phyloP scores from a whole-genome alignment of 2,113 vertebrate genomes.

The Petrocephalus microphthalmus region DNA sequence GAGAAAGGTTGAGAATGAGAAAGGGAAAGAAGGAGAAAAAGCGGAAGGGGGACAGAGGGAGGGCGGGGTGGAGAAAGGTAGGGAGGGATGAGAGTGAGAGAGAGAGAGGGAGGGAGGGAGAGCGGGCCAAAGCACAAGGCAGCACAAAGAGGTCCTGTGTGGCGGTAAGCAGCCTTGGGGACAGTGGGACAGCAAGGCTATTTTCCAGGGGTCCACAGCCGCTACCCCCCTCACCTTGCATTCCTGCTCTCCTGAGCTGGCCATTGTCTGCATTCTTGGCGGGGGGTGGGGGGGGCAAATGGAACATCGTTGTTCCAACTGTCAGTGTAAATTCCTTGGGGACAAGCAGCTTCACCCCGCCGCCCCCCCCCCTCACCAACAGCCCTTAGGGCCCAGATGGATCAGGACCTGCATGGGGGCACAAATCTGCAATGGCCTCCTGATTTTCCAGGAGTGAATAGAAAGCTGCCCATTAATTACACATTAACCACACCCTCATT shows the following conservation, averaged over 20 bases:
- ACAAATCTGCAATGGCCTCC: too few species aligned
- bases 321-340: not conserved
- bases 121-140: constrained; percentile 20
- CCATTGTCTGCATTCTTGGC: constrained; percentile 16
- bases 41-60: constrained; percentile 35
- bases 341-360: not conserved
- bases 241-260: constrained; percentile 6
- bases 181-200: constrained; percentile 6
- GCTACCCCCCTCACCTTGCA: constrained; percentile 17
- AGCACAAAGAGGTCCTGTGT: constrained; percentile 15
- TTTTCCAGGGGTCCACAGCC: not conserved
- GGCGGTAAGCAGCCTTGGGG: constrained; percentile 4
- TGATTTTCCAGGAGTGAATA: not conserved
- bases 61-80: not conserved
- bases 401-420: not conserved
- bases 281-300: not conserved
- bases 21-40: constrained; percentile 27
- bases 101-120: constrained; percentile 33
- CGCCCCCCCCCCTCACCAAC: not conserved
- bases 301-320: constrained; percentile 14
- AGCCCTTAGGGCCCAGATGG: not conserved
- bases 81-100: not conserved
- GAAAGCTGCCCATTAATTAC: not conserved
- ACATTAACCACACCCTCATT: not conserved
- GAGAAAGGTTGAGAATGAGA: not conserved